phyloP scores from a whole-genome alignment of 1,140 invertebrate species.

The Bombus superbus region DNA sequence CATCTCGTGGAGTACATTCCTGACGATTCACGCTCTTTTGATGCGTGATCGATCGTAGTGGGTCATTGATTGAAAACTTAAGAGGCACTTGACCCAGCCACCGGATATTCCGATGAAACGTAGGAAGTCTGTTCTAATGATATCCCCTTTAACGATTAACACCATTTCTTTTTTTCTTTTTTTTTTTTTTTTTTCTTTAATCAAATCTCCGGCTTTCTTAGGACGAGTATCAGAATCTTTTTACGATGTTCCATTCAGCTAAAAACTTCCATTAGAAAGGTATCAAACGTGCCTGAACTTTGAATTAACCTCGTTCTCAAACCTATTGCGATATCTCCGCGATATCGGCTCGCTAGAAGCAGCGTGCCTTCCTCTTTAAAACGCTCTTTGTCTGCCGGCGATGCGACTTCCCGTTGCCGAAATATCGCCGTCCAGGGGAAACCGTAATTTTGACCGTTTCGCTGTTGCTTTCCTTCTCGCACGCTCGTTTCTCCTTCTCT shows the following conservation, averaged over 20 bases:
- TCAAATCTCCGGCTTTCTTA: too few relatives aligned
- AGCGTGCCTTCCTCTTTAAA: neutral
- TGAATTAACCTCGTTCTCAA: neutral
- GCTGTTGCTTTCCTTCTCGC: neutral
- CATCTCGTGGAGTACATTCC: neutral
- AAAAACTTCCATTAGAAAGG: too few relatives aligned
- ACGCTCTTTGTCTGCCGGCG: neutral
- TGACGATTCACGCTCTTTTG: neutral
- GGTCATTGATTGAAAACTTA: neutral
- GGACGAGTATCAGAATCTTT: too few relatives aligned
- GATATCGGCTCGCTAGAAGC: neutral
- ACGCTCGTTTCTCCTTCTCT: neutral
- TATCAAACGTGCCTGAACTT: neutral
- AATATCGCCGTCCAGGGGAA: neutral
- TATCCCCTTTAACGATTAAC: too few relatives aligned
- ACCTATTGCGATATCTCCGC: neutral
- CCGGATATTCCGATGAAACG: too few relatives aligned
- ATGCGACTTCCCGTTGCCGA: neutral
- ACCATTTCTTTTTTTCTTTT: too few relatives aligned
- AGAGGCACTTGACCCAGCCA: neutral
- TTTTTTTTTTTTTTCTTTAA: too few relatives aligned
- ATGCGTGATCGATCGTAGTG: neutral
- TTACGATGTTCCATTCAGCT: too few relatives aligned
- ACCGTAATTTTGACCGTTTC: neutral
- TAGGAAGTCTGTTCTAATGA: too few relatives aligned